phyloP scores from a whole-genome alignment of 2,797 vertebrate species.

The Falco cherrug region DNA sequence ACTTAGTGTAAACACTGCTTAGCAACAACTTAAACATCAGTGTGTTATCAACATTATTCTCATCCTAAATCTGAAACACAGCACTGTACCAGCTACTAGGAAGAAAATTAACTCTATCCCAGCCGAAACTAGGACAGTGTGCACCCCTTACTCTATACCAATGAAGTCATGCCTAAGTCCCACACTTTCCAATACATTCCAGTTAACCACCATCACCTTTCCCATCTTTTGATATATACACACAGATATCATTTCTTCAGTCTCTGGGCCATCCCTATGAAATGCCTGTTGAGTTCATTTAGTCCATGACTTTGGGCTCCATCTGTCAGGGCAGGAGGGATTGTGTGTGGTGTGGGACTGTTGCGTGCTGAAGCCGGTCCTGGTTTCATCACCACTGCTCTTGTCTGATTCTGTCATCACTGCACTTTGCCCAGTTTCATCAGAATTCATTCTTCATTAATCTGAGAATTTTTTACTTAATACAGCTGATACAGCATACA shows the following conservation, averaged over 20 bases:
- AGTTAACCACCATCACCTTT: not conserved
- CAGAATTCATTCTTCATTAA: not conserved
- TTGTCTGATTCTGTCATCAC: not conserved
- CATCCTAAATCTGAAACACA: not conserved
- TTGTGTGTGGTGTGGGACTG: not conserved
- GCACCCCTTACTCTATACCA: not conserved
- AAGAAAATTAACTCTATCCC: not conserved
- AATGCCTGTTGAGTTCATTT: too few species aligned
- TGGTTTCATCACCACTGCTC: not conserved
- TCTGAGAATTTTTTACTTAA: not conserved
- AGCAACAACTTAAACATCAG: not conserved
- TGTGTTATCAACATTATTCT: not conserved
- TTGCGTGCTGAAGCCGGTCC: accelerated
- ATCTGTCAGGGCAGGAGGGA: not conserved
- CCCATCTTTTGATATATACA: not conserved
- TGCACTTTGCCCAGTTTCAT: not conserved
- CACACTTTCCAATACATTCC: not conserved
- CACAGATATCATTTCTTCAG: not conserved
- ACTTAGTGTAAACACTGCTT: not conserved
- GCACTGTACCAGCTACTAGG: not conserved
- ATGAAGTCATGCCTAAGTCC: not conserved
- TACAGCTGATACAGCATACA: not conserved
- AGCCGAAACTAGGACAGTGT: not conserved
- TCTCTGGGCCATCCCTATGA: not conserved
- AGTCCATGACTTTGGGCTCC: not conserved